Evolutionary conservation across 2,888 invertebrate species (phyloP), one percentile per base, ranked within the genome.

Genomic region (Sinohyriopsis cumingii): DNA sequence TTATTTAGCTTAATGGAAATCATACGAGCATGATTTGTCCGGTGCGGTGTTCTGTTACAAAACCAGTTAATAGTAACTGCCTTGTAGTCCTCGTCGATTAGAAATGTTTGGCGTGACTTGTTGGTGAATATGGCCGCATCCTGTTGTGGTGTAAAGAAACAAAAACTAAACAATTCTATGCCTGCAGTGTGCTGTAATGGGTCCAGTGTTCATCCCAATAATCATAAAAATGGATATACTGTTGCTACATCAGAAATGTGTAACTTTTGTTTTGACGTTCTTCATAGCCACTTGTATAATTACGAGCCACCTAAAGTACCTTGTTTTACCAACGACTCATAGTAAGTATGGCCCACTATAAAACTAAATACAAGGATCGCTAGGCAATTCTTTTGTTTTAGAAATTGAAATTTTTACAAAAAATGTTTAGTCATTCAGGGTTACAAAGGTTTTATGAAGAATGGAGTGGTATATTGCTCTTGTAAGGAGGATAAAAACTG

Each of bases 261-360:
- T 90, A 96, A 95, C 93, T 99, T 95, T 92, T 99, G 99, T 93
- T 99, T 99, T 93, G 99, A 99, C 92, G 97, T 98, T 85, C 94
- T 99, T 82, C 95, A 97, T 91, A 94, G 95, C 91, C 96, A 98
- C 92, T 93, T 99, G 87, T 95, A 97, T 91, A 95, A 95, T 90
- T 93, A 95, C 90, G 96, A 97, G 84, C 95, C 96, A 83, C 98
- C 98, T 82, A 95, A 95, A 91, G 93, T 81, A 67, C 98, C 87
- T 93, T 94, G 91, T 73, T 98, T 99, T 91, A 95, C 95, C 89
- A 97, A 98, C 91, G 97, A 97, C 89, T 94, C 96, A 90, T 97
- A 94, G 97, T 97, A 93, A 95, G 96, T 94, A 89, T 77, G 71
- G 63, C 71, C 78, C 73, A 63, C 6, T 64, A 60, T 20, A n/a